Base-by-base conservation (phyloP, 1,140 invertebrate species). In the Leptinotarsa undecemlineata region DNA sequence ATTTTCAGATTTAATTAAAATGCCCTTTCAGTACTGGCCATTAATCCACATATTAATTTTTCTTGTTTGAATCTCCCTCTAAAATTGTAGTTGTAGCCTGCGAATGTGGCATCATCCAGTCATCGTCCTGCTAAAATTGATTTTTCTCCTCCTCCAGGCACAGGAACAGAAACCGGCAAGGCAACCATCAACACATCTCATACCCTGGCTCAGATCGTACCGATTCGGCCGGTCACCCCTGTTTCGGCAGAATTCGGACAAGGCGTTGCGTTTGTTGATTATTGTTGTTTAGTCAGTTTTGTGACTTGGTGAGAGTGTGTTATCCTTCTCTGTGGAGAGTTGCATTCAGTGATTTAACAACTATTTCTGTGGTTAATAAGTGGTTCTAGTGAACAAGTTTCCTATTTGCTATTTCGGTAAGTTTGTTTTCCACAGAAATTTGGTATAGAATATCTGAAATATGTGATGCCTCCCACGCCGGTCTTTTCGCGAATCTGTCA, bases 261-360 rank as follows among this genome's bases (percentile, higher is more conserved):
- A 20, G 21, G 51, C 71, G 68, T 69, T 48, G 21, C 42, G 33
- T 69, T 69, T 69, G 68, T 69, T 69, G 68, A 69, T 69, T 69
- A 69, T 69, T 71, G 21, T 72, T 48, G 51, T 48, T 72, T 51
- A 69, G 33, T 69, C 63, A 72, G 71, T 72, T 72, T 26, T 72
- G 71, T 72, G 71, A 15, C 20, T 64, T 64, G 63, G 51, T 51
- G 69, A 57, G 51, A 60, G 33, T 23, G 69, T 48, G 14, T 8
- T 33, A 61, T 57, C n/a, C 51, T 15, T 57, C 17, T 71, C 51
- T 4, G 20, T 51, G 51, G 69, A 23, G 14, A 71, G 19, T 61
- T 23, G 8, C 26, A 47, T 63, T 72, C 62, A 62, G 71, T 57
- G 33, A 42, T n/a, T 71, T 72, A 64, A 23, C 64, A 61, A 57